Base-by-base conservation (phyloP, 1,140 invertebrate genomes). In the Sipha flava region DNA sequence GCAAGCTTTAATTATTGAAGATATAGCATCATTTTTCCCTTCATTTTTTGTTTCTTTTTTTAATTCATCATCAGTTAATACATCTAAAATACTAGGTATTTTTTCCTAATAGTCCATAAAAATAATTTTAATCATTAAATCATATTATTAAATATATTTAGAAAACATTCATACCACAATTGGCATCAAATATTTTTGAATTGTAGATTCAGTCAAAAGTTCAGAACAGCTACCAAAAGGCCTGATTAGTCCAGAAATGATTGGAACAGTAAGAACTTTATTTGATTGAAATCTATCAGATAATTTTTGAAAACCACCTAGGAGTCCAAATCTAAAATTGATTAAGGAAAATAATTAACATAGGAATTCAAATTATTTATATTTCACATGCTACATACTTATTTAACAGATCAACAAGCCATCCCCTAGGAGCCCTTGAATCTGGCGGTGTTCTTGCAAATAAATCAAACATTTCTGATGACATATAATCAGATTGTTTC, bases 11-110 rank as follows among this genome's bases (percentile, higher is more conserved):
- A 97, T 94, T 83, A 97, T 93, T 77, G 93, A 91, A 73, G 94
- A 95, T 81, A 97, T 93, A 31, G 93, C 92, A 87, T 97, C 95
- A 84, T 94, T 96, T 86, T 96, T 95, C 62, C 94, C 93, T 88
- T 98, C 96, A 83, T 95, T 96, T 86, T 97, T 96, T 0, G 95
- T 95, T 87, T 99, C 96, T 83, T 95, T 94, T 85, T 98, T 98
- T 64, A 99, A 86, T 85, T 98, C 96, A 81, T 98, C 96, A 86
- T 98, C 97, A n/a, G 95, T 95, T 83, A 98, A 87, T 86, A 95
- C 95, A 85, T 98, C 94, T 84, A 98, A 87, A 85, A 97, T 91
- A 84, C 91, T 90, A 82, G 95, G 93, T 83, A 98, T 93, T 85
- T 94, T 92, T 89, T 96, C 93, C 95, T 96, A 83, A 37, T 87